These are phyloP conservation scores for Phengaris alcon DNA, from an alignment of 2,888 invertebrate genomes.

Conservation along the genomic window DNA sequence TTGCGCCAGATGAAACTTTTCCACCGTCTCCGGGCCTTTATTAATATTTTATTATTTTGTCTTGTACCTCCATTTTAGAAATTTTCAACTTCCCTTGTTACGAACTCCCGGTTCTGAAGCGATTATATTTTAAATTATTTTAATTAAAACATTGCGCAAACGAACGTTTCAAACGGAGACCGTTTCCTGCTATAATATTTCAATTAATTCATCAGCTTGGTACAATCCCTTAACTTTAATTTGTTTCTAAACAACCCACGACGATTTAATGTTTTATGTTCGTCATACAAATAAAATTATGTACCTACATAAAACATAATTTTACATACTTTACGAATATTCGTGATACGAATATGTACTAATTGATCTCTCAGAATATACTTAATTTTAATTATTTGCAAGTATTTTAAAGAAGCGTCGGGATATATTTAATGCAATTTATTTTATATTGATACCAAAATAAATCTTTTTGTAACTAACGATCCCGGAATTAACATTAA, in stretches of 20 bases:
- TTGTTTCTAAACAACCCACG: constrained; percentile 8
- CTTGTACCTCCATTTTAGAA: constrained; percentile 72
- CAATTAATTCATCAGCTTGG: constrained; percentile 34
- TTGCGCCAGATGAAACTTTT: constrained; percentile 72
- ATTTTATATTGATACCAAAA: too few relatives aligned
- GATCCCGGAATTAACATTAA: too few relatives aligned
- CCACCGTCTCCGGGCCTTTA: constrained; percentile 72
- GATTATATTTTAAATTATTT: constrained; percentile 79
- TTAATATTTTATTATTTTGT: constrained; percentile 80
- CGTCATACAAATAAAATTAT: neutral
- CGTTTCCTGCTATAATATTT: constrained; percentile 38
- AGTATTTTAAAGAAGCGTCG: too few relatives aligned
- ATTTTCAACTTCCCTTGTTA: constrained; percentile 74
- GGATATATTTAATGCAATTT: too few relatives aligned
- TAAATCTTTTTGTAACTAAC: too few relatives aligned
- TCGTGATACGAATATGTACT: neutral
- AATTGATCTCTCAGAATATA: too few relatives aligned
- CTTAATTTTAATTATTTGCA: too few relatives aligned
- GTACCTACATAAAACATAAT: neutral
- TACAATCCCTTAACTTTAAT: constrained; percentile 21
- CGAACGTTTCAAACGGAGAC: constrained; percentile 53
- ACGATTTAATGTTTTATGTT: neutral
- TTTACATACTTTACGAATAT: neutral
- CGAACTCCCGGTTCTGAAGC: constrained; percentile 70
- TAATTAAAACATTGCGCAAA: constrained; percentile 78